Evolutionary conservation across 2,888 invertebrate genomes (phyloP).

Genomic region (Stenichneumon culpator): DNA sequence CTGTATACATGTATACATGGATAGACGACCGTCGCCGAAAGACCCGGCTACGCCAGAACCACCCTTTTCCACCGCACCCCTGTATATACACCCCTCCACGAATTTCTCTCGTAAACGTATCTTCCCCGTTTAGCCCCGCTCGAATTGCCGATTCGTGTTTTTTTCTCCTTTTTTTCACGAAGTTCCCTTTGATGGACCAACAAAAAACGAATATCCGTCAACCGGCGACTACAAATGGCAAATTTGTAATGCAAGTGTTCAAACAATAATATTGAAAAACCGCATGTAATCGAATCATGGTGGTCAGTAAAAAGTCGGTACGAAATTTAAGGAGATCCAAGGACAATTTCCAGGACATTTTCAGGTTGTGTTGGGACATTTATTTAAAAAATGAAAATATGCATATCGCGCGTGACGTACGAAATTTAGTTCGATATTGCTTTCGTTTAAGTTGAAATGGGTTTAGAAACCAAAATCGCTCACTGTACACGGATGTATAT

Average conservation of each 20-base stretch:
- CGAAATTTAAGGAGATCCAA: no score
- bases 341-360: no score
- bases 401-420: no score
- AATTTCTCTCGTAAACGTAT: conserved; percentile 10
- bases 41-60: conserved; percentile 22
- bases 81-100: conserved; percentile 5
- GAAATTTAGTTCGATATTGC: no score
- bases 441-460: no score
- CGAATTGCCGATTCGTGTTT: conserved; percentile 12
- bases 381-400: no score
- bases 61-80: conserved; percentile 35
- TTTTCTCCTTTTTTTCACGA: background rate
- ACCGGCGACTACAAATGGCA: background rate
- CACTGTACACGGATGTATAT: no score
- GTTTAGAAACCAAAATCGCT: no score
- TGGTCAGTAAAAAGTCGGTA: no score
- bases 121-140: conserved; percentile 4
- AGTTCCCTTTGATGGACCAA: background rate
- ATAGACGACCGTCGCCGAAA: conserved; percentile 34
- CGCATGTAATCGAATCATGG: background rate
- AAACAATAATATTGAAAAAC: background rate
- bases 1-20: conserved; percentile 13
- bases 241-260: background rate
- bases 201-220: background rate
- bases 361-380: no score